Percentiles rank a stretch among this genome's conserved stretches.
These are phyloP conservation scores for Coranthus polyacanthus DNA, from an alignment of 2,797 vertebrate genomes.

Conservation along the genomic window DNA sequence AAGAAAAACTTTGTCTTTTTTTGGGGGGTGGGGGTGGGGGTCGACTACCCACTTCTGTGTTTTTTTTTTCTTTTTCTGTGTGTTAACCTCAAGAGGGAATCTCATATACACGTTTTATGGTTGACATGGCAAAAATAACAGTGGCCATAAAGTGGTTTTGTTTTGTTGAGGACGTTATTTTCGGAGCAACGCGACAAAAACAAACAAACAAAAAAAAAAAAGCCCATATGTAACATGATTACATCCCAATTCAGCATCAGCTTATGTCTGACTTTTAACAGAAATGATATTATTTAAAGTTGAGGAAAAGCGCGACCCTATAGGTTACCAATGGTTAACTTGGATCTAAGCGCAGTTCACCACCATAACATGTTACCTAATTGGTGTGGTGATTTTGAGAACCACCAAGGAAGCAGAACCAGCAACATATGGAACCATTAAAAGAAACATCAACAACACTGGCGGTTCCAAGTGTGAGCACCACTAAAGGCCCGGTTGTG, in stretches of 20 bases:
- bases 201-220: neutral
- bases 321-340: constrained; percentile 57
- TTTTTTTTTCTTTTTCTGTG: constrained; percentile 7
- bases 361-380: constrained; percentile 58
- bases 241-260: neutral
- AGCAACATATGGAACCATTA: constrained; percentile 61
- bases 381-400: constrained; percentile 71
- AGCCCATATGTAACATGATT: neutral
- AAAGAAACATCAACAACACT: constrained; percentile 47
- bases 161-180: constrained; percentile 7
- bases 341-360: constrained; percentile 46
- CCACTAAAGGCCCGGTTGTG: constrained; percentile 70
- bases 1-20: constrained; percentile 9
- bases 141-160: neutral
- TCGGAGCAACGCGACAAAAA: neutral
- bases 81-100: neutral
- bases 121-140: neutral
- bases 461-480: constrained; percentile 43
- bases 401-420: constrained; percentile 67
- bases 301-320: constrained; percentile 18
- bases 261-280: neutral
- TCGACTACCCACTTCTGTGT: constrained; percentile 1
- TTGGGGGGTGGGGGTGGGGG: too few species aligned
- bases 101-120: neutral
- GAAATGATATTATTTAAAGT: constrained; percentile 14